Conservation (phyloP, 2,113 vertebrate species). For the Morone chrysops region DNA sequence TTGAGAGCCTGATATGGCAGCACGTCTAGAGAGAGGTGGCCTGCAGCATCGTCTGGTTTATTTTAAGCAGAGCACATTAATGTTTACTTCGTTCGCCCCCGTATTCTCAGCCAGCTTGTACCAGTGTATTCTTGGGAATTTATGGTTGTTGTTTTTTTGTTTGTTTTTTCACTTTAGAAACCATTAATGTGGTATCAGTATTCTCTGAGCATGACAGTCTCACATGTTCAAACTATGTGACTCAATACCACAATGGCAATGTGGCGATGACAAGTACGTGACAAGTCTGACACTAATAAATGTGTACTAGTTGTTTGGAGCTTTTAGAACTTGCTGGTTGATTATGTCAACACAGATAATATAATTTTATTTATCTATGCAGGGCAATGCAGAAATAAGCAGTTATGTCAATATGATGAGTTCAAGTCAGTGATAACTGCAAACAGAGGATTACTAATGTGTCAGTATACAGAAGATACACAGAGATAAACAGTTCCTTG, state of each 20-base stretch:
- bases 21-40: background rate
- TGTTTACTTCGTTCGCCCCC: constrained; percentile 22
- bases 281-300: background rate
- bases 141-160: background rate
- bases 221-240: background rate
- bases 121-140: background rate
- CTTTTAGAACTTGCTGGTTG: background rate
- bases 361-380: background rate
- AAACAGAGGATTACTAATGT: background rate
- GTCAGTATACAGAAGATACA: background rate
- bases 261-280: no score
- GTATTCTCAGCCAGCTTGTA: background rate
- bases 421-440: background rate
- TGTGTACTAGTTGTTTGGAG: background rate
- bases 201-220: background rate
- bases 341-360: background rate
- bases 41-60: constrained; percentile 3
- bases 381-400: background rate
- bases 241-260: background rate
- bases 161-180: background rate
- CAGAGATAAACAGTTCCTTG: background rate
- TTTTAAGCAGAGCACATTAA: constrained; percentile 29
- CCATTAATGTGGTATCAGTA: background rate
- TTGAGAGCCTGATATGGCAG: background rate
- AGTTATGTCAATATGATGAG: background rate